Evolutionary conservation across 2,113 vertebrate genomes (phyloP).

Genomic region (Suricata suricatta): DNA sequence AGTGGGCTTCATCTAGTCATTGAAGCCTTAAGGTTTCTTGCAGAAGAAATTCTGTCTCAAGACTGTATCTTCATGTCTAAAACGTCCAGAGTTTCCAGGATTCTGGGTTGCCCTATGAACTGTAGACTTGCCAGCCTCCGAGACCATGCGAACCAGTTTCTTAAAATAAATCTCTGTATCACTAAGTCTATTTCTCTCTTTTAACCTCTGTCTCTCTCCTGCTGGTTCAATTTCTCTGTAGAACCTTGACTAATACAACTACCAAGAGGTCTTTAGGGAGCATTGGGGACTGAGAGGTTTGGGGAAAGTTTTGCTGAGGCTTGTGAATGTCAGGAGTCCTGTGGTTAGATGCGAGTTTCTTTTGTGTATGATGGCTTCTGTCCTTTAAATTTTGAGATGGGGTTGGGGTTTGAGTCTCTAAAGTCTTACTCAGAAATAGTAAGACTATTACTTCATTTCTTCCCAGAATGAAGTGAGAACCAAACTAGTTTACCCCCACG

Average conservation of each 20-base stretch:
- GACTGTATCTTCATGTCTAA: background rate
- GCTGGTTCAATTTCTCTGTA: background rate
- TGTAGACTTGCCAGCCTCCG: background rate
- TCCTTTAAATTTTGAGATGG: background rate
- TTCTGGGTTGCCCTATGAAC: background rate
- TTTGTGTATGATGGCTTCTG: background rate
- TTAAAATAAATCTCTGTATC: background rate
- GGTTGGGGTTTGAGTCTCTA: background rate
- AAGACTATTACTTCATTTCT: background rate
- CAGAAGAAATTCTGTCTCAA: background rate
- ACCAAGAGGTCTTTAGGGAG: background rate
- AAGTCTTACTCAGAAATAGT: background rate
- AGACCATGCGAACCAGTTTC: background rate
- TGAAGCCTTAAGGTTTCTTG: background rate
- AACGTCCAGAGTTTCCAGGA: background rate
- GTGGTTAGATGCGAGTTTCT: background rate
- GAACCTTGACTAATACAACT: background rate
- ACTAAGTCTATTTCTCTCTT: background rate
- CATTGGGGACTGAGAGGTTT: background rate
- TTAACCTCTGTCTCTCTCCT: background rate
- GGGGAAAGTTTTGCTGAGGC: background rate
- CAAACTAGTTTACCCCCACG: background rate
- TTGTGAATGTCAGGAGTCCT: background rate
- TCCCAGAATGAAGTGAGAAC: background rate
- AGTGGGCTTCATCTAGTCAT: background rate